A percentile compares a stretch with the other conserved stretches of the same genome.
phyloP scores from a whole-genome alignment of 2,797 vertebrate genomes.

The Diglossa cyanea region DNA sequence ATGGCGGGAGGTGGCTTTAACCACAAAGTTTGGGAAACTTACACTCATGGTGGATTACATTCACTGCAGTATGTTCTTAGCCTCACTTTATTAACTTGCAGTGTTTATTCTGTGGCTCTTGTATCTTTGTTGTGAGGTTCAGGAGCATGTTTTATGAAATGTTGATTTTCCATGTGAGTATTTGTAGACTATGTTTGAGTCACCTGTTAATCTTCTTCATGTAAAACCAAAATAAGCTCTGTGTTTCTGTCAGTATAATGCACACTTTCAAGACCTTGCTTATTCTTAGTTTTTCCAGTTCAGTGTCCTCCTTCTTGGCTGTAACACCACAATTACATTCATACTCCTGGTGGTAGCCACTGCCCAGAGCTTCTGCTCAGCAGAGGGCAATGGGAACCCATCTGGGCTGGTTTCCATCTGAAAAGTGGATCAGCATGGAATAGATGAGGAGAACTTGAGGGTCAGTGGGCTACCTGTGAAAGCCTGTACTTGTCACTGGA shows the following conservation, averaged over 20 bases:
- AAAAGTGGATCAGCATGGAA: background rate
- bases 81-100: background rate
- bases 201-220: constrained; percentile 30
- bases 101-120: background rate
- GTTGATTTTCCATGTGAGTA: constrained; percentile 22
- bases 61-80: background rate
- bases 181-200: constrained; percentile 5
- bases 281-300: background rate
- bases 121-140: background rate
- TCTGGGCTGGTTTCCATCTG: background rate
- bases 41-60: background rate
- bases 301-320: background rate
- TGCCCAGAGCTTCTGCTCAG: background rate
- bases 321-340: background rate
- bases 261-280: background rate
- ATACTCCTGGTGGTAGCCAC: background rate
- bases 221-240: background rate
- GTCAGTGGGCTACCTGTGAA: background rate
- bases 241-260: background rate
- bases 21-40: background rate
- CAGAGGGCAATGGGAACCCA: background rate
- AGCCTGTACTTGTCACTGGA: background rate
- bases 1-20: background rate
- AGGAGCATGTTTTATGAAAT: background rate
- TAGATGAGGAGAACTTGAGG: background rate